A percentile compares a stretch with the other conserved stretches of the same genome.
Conservation (phyloP, 2,113 vertebrate genomes). For the Saccopteryx bilineata region DNA sequence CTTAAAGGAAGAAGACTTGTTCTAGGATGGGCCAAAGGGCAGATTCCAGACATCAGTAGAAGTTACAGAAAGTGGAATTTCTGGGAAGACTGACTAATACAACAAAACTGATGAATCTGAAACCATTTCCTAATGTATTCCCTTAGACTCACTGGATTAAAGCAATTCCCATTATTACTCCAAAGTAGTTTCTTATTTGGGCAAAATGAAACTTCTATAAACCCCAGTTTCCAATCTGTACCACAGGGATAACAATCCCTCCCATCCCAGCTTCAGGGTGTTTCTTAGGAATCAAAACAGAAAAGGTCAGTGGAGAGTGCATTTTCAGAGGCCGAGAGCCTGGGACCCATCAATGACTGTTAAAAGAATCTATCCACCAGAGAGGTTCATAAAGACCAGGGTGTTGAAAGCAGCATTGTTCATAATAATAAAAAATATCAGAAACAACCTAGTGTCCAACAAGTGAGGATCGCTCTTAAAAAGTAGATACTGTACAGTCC, state of each 20-base stretch:
- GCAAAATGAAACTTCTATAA: constrained; percentile 37
- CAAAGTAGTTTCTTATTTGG: constrained; percentile 23
- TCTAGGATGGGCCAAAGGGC: background rate
- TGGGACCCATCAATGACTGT: background rate
- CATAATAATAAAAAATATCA: background rate
- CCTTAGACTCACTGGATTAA: constrained; percentile 24
- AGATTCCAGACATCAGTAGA: background rate
- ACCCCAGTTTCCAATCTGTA: background rate
- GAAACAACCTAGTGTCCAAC: background rate
- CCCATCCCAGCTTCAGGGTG: background rate
- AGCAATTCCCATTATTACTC: background rate
- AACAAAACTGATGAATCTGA: constrained; percentile 16
- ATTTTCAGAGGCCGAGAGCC: background rate
- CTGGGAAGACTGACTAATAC: constrained; percentile 4
- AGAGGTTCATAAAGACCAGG: background rate
- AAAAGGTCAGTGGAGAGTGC: constrained; percentile 12
- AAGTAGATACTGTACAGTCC: background rate
- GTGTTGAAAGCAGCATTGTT: background rate
- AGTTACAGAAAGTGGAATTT: background rate
- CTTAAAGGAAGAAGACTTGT: background rate
- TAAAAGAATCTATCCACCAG: background rate
- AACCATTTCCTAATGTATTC: background rate
- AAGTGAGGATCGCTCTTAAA: background rate
- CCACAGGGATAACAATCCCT: background rate
- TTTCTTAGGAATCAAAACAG: constrained; percentile 30